phyloP scores from a whole-genome alignment of 1,140 invertebrate species.

The Ptiloglossa arizonensis region DNA sequence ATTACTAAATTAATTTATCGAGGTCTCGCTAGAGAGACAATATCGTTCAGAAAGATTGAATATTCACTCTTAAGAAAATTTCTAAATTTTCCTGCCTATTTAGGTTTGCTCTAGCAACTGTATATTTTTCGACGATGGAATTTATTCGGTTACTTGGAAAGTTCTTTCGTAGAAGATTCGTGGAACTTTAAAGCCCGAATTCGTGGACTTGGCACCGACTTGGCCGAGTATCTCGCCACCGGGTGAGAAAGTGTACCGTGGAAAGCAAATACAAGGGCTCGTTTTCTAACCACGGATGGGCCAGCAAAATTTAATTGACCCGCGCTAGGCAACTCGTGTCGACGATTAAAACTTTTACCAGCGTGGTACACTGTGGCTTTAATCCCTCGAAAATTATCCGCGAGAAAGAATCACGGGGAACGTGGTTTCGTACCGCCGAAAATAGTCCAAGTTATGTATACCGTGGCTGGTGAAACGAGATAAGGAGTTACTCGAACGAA shows the following conservation, averaged over 20 bases:
- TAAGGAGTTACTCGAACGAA: background rate
- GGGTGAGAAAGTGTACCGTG: background rate
- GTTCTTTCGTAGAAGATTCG: too few species aligned
- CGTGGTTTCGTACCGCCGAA: too few species aligned
- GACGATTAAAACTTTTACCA: constrained; percentile 52
- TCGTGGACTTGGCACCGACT: too few species aligned
- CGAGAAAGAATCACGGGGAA: background rate
- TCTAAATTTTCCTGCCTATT: too few species aligned
- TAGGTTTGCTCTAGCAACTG: background rate
- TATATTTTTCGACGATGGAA: too few species aligned
- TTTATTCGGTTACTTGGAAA: too few species aligned
- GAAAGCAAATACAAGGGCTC: constrained; percentile 1
- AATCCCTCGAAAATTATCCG: constrained; percentile 48
- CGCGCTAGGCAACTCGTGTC: constrained; percentile 17
- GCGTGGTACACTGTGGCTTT: constrained; percentile 32
- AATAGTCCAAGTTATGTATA: constrained; percentile 35
- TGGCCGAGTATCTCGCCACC: too few species aligned
- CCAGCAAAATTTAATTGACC: constrained; percentile 56
- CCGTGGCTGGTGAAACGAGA: background rate
- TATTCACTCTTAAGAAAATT: too few species aligned
- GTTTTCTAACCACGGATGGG: constrained; percentile 18
- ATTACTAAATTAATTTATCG: too few species aligned
- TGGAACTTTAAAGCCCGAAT: background rate
- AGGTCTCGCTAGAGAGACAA: too few species aligned
- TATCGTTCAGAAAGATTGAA: too few species aligned